Base-by-base conservation (phyloP, 2,797 vertebrate species). In the Cossypha caffra region DNA sequence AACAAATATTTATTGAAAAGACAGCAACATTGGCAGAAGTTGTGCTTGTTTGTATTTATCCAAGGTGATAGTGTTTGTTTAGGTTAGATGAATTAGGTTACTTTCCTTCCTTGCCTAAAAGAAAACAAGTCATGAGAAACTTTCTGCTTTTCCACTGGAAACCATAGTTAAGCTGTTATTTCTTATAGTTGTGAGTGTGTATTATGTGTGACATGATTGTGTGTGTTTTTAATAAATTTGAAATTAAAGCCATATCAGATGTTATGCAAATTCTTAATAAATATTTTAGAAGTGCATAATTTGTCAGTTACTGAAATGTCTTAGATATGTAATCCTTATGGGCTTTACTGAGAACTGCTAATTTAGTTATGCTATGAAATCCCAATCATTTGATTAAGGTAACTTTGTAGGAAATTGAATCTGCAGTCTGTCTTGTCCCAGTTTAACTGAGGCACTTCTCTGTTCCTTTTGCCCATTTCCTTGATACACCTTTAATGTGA, bases 171-270 rank as follows among this genome's bases (percentile, higher is more conserved):
- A 63, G 21, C 63, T 91, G 24, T 67, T 88, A 42, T n/a, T 87
- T 80, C 48, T 28, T 71, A 14, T 0, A 81, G 40, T 38, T 73
- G 16, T 42, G 50, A 25, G 7, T 87, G 38, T 88, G 28, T 35
- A 18, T 86, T 90, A 76, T 76, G 24, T 88, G 31, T 79, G 52
- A 63, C 14, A 14, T 37, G 28, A 73, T n/a, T 45, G 7, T 59
- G 12, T 72, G 31, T 94, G 50, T 47, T 88, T 84, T 87, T 61
- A 93, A 88, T 54, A 73, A 88, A 59, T 91, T 35, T 94, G 68
- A 95, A 96, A 92, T 90, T 47, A 90, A 93, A 92, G 68, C 69
- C 23, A 5, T 92, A 72, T 92, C 71, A 91, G 71, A 85, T 66
- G 38, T 54, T 76, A 80, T 74, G 84, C 61, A 92, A 75, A 88